Evolutionary conservation across 2,797 vertebrate species (phyloP).

Genomic region (Naso thynnoides): DNA sequence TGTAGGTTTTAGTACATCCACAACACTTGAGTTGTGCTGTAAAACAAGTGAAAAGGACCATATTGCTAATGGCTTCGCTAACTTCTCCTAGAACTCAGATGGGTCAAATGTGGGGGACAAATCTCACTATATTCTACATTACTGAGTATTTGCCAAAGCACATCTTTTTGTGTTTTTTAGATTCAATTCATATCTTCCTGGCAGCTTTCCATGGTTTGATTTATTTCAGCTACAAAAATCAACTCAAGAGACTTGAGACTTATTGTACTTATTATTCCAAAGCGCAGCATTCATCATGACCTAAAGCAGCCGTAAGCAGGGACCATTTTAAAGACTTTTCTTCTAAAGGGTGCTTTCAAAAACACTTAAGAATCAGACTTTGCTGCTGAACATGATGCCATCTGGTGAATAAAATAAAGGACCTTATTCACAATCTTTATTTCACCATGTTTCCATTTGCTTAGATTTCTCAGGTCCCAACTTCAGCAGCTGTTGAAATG

Average conservation of each 20-base stretch:
- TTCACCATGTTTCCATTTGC: neutral
- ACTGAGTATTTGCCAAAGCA: constrained; percentile 7
- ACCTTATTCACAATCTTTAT: neutral
- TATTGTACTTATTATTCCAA: neutral
- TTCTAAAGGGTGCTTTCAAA: neutral
- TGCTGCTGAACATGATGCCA: neutral
- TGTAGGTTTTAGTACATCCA: neutral
- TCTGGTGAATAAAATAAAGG: neutral
- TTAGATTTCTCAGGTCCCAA: neutral
- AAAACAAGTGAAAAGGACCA: constrained; percentile 13
- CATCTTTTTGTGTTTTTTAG: constrained; percentile 9
- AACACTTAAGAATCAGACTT: neutral
- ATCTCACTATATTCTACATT: constrained; percentile 41
- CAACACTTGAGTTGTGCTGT: constrained; percentile 7
- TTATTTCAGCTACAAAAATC: constrained; percentile 7
- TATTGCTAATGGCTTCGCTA: no score
- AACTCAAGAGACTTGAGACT: neutral
- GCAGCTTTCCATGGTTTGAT: constrained; percentile 1
- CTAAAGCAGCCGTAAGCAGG: constrained; percentile 4
- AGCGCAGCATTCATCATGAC: constrained; percentile 5
- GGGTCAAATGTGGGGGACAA: no score
- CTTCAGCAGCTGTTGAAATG: neutral
- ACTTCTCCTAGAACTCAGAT: constrained; percentile 19
- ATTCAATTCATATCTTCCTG: constrained; percentile 11
- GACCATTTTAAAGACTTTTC: constrained; percentile 2